Base-by-base conservation (phyloP, 2,888 invertebrate genomes). In the Malacosoma neustria region DNA sequence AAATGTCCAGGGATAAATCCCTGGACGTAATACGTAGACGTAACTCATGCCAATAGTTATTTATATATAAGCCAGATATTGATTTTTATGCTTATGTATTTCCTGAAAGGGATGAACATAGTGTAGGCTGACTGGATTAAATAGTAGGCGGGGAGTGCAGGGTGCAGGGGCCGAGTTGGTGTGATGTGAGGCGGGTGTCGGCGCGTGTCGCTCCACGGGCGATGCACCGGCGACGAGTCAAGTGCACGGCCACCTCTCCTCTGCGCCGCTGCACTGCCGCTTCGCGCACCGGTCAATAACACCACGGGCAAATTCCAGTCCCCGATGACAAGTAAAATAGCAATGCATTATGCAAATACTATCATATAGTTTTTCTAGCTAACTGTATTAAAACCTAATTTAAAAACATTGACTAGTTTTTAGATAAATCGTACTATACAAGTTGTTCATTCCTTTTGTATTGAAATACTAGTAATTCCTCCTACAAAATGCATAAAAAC, bases 281-380 rank as follows among this genome's bases (percentile, higher is more conserved):
- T n/a, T n/a, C n/a, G n/a, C 66, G 64, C 62, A 60, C 61, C 76
- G 79, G 75, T 81, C 82, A 76, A 82, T 81, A 81, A 54, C 67
- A 57, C 56, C 50, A 42, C 33, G 30, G 13, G 14, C 30, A 30
- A n/a, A 30, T 29, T 36, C 35, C 39, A 33, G 15, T 22, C 22
- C 6, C 5, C 6, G 6, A 22, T 22, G 5, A 9, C 22, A 22
- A 22, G 9, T 22, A n/a, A n/a, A n/a, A n/a, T n/a, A n/a, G n/a
- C n/a, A n/a, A n/a, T n/a, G n/a, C n/a, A n/a, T n/a, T n/a, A n/a
- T n/a, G n/a, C n/a, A n/a, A n/a, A n/a, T n/a, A n/a, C n/a, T n/a
- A n/a, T n/a, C n/a, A n/a, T n/a, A n/a, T n/a, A n/a, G n/a, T n/a
- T n/a, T n/a, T n/a, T n/a, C n/a, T n/a, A n/a, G n/a, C n/a, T n/a